phyloP scores from a whole-genome alignment of 2,888 invertebrate species.

The Anthoptus insignis region DNA sequence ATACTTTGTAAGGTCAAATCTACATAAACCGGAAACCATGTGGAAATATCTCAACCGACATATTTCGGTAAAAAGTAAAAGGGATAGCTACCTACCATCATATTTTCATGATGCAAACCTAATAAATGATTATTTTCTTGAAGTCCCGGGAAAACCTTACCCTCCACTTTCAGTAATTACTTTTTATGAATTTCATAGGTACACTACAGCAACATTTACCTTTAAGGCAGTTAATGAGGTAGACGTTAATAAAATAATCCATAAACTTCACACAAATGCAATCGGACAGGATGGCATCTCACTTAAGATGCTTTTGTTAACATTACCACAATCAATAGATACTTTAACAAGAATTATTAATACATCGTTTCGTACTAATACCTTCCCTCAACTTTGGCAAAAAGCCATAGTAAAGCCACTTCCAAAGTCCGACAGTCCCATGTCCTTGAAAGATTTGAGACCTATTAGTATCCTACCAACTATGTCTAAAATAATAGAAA shows the following conservation, averaged over 20 bases:
- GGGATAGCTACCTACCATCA: not conserved
- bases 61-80: slow-evolving; percentile 4
- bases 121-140: slow-evolving; percentile 34
- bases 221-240: not conserved
- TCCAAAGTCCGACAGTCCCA: not conserved
- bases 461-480: not conserved
- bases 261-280: not conserved
- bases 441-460: not conserved
- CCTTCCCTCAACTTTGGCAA: not conserved
- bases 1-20: slow-evolving; percentile 25
- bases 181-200: slow-evolving; percentile 6
- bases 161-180: not conserved
- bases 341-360: not conserved
- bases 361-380: not conserved
- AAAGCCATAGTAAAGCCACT: not conserved
- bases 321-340: not conserved
- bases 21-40: slow-evolving; percentile 14
- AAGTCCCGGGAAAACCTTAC: slow-evolving; percentile 15
- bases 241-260: not conserved
- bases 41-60: slow-evolving; percentile 36
- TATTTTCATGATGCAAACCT: slow-evolving; percentile 23
- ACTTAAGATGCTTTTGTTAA: not conserved
- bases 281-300: not conserved
- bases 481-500: not conserved
- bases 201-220: not conserved